Percentiles rank a stretch among this genome's conserved stretches.
Conservation (phyloP, 2,888 invertebrate genomes). For the Drosophila aldrichi region DNA sequence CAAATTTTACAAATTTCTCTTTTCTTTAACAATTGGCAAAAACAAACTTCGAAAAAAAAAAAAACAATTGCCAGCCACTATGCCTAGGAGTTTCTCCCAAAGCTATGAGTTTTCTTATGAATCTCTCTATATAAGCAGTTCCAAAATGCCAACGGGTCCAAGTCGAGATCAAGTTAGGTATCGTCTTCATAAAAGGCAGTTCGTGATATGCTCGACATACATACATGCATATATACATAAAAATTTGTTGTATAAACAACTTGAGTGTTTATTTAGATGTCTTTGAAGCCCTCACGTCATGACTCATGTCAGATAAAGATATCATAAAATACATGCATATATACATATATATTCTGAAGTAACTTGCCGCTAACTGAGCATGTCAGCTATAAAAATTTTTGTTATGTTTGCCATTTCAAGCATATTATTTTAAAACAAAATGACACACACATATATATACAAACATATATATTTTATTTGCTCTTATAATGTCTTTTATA, state of each 20-base stretch:
- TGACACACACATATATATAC: not conserved
- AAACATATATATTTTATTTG: conserved; percentile 12
- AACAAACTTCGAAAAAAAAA: not conserved
- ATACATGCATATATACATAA: not conserved
- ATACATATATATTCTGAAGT: conserved; percentile 14
- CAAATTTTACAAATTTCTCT: not conserved
- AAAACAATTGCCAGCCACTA: not conserved
- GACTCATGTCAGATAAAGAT: conserved; percentile 42
- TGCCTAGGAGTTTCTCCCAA: conserved; percentile 27
- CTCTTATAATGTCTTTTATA: conserved; percentile 56
- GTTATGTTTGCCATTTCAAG: conserved; percentile 52
- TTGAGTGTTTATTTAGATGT: not conserved
- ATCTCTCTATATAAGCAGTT: not conserved
- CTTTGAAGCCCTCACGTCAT: conserved; percentile 29
- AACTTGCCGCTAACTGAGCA: conserved; percentile 41
- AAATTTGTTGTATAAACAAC: not conserved
- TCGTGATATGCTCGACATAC: conserved; percentile 25
- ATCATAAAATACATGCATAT: conserved; percentile 30
- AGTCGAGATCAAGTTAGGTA: conserved; percentile 18
- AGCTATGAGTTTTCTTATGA: not conserved
- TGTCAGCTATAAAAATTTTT: conserved; percentile 47
- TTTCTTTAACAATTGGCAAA: not conserved
- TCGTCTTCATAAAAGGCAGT: conserved; percentile 14
- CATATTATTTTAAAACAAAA: conserved; percentile 28
- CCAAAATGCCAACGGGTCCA: conserved; percentile 16